These are phyloP conservation scores for Linnaemya tessellans DNA, from an alignment of 2,888 invertebrate species.

Conservation along the genomic window DNA sequence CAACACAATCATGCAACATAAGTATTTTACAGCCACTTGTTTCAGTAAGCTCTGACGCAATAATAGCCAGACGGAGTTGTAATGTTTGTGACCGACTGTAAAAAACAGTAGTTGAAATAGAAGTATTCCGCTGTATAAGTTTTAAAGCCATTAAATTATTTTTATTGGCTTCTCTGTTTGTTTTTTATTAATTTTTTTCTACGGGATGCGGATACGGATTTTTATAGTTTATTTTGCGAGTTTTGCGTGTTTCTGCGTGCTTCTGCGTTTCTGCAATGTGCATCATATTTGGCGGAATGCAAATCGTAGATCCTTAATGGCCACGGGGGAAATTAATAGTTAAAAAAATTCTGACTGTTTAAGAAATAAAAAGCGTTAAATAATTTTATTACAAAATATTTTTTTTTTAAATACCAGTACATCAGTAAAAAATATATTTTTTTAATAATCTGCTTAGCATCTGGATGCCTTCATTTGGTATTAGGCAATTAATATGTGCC, in stretches of 20 bases:
- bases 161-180: not conserved
- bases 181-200: not conserved
- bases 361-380: not conserved
- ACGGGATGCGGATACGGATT: not conserved
- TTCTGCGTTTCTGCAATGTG: not conserved
- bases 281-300: conserved; percentile 10
- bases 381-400: too few relatives aligned
- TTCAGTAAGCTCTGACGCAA: not conserved
- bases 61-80: not conserved
- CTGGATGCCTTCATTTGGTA: too few relatives aligned
- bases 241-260: not conserved
- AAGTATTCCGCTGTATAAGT: conserved; percentile 4
- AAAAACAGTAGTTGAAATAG: conserved; percentile 34
- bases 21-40: conserved; percentile 21
- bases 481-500: too few relatives aligned
- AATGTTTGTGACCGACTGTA: conserved; percentile 13
- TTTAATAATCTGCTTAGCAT: too few relatives aligned
- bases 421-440: too few relatives aligned
- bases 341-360: conserved; percentile 1
- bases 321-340: conserved; percentile 1
- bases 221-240: not conserved
- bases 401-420: too few relatives aligned
- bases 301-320: conserved; percentile 7
- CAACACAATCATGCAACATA: not conserved
- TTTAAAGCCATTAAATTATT: conserved; percentile 29